Evolutionary conservation across 2,797 vertebrate genomes (phyloP).

Genomic region (Hoplostethus mediterraneus): DNA sequence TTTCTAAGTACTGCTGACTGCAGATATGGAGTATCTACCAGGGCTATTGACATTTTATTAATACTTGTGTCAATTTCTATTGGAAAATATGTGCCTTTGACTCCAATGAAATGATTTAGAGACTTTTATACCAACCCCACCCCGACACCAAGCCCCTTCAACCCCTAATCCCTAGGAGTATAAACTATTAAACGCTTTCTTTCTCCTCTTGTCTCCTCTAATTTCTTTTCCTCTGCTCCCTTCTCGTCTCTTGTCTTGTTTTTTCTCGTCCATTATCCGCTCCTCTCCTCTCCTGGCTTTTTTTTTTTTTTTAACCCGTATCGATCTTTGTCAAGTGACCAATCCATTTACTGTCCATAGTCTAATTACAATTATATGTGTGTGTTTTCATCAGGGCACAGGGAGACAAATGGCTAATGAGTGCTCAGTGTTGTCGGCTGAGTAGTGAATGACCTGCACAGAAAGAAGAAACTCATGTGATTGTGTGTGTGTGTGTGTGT

Average conservation of each 20-base stretch:
- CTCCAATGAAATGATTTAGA: conserved; percentile 29
- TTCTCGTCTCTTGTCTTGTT: background rate
- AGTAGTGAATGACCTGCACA: too few relatives aligned
- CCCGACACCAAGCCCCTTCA: conserved; percentile 9
- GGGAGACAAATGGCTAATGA: too few relatives aligned
- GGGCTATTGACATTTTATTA: conserved; percentile 46
- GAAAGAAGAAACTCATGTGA: too few relatives aligned
- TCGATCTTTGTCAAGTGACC: conserved; percentile 46
- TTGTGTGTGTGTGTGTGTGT: background rate
- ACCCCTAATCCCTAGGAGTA: background rate
- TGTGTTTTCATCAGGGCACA: background rate
- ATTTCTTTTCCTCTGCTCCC: background rate
- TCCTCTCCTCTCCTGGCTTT: conserved; percentile 11
- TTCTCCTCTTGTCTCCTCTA: background rate
- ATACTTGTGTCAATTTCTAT: conserved; percentile 44
- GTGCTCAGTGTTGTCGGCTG: too few relatives aligned
- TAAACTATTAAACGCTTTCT: background rate
- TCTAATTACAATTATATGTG: background rate
- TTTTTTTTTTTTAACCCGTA: conserved; percentile 21
- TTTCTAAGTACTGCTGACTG: conserved; percentile 24
- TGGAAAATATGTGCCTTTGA: conserved; percentile 29
- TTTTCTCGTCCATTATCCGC: background rate
- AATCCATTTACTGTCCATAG: conserved; percentile 23
- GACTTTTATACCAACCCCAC: conserved; percentile 8
- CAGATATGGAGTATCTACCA: conserved; percentile 38